A percentile compares a stretch with the other conserved stretches of the same genome.
phyloP scores from a whole-genome alignment of 2,113 vertebrate species.

The Notarius lentiginosus region DNA sequence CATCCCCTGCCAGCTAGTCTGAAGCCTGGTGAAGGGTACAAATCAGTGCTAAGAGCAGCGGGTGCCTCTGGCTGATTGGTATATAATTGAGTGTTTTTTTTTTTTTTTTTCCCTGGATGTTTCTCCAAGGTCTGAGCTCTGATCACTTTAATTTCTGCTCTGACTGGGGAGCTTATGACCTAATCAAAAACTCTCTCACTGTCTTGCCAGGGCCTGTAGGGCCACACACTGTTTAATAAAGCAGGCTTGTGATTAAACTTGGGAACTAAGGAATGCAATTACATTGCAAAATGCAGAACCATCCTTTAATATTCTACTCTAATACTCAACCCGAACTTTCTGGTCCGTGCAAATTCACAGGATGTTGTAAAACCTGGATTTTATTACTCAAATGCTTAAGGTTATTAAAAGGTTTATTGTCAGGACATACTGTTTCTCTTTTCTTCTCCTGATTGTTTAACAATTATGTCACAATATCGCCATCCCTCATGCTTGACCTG shows the following conservation, averaged over 20 bases:
- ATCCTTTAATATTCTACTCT: background rate
- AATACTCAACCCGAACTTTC: background rate
- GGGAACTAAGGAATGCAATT: slow-evolving; percentile 12
- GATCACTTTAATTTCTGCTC: slow-evolving; percentile 45
- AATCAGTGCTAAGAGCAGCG: slow-evolving; percentile 42
- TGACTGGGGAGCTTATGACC: slow-evolving; percentile 40
- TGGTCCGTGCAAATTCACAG: background rate
- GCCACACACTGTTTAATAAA: slow-evolving; percentile 25
- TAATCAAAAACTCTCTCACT: slow-evolving; percentile 44
- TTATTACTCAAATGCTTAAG: background rate
- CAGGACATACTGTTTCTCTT: background rate
- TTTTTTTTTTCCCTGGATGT: slow-evolving; percentile 38
- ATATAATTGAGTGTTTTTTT: slow-evolving; percentile 52
- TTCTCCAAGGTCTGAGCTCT: slow-evolving; percentile 43
- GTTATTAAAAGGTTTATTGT: background rate
- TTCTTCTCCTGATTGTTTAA: background rate
- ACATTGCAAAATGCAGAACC: background rate
- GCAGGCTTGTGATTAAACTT: slow-evolving; percentile 22
- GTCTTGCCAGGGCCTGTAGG: slow-evolving; percentile 10
- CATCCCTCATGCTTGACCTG: background rate
- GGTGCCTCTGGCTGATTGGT: slow-evolving; percentile 46
- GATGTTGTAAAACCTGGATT: background rate
- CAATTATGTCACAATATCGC: slow-evolving; percentile 11
- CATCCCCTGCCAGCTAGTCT: slow-evolving; percentile 7
- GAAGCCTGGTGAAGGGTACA: slow-evolving; percentile 35